Base-by-base conservation (phyloP, 2,888 invertebrate genomes). In the Limnephilus lunatus region DNA sequence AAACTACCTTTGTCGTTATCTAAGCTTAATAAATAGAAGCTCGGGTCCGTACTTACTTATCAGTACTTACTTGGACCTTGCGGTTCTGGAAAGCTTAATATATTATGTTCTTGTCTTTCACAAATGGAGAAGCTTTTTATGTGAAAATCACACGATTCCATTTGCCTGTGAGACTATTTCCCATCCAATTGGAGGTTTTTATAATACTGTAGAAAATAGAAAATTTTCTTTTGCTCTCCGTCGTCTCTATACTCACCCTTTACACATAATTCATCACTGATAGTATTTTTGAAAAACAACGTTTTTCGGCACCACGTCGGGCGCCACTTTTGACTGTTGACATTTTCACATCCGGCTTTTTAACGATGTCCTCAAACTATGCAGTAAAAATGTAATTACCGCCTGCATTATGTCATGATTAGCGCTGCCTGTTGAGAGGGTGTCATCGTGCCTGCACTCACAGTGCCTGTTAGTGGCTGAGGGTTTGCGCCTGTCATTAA, bases 11-110 rank as follows among this genome's bases (percentile, higher is more conserved):
- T 83, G 83, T 83, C 14, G 31, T 35, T 25, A 85, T 85, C 39
- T 39, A n/a, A 39, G 44, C 35, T 85, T 85, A 44, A 85, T 85
- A 85, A 85, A 85, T 39, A n/a, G 85, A n/a, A 83, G 83, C 83
- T 5, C 83, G 25, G 19, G 1, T 15, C 31, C 14, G 44, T 48
- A 48, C 44, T 48, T 48, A 14, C 44, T 48, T 14, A n/a, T n/a
- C n/a, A n/a, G 44, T 48, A 48, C 44, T 48, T 48, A 14, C 44
- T 48, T 14, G 83, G 15, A 83, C n/a, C 83, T 30, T 7, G 15
- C 32, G 32, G 83, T 83, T 32, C 32, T 32, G 15, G 19, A 83
- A 83, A 19, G 35, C 35, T 83, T 2, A 19, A 53, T 19, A 53
- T 53, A 15, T 53, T 53, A 3, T 15, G 15, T 15, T 53, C 4